Evolutionary conservation across 2,113 vertebrate genomes (phyloP), one percentile per base, ranked within the genome.

Genomic region (Gorilla gorilla): DNA sequence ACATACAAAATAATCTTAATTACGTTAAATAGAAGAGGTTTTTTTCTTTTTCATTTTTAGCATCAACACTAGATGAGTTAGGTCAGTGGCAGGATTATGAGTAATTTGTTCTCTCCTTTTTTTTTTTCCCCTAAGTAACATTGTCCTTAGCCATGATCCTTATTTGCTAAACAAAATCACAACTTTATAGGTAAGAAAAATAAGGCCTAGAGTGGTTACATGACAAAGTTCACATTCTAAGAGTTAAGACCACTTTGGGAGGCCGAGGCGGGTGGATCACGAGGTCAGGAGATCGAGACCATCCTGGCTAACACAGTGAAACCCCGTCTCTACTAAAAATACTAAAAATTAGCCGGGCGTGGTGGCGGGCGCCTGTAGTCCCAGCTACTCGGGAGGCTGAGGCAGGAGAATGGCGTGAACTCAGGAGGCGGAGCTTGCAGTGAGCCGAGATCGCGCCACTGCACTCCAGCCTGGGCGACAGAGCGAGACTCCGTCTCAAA

Each of bases 161-260:
- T 59, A 93, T 43, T 93, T 96, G 30, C 72, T 95, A 85, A 81
- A 89, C 8, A 84, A 68, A 61, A 83, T 59, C 50, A 85, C 55
- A 64, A 72, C 40, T 59, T 96, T 43, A 79, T 5, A 92, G 35
- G 5, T 68, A 86, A 94, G 48, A 94, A 96, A 89, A 89, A 8
- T 40, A 94, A 52, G 18, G 45, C 38, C 38, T 66, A 73, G 8
- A 76, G 22, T 25, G 17, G 5, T 90, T 88, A 91, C 83, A 80
- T 45, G 30, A 91, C n/a, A 92, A 73, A 79, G 43, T 57, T 68
- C 78, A 80, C 23, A 61, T 40, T 79, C 82, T 82, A 82, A 70
- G 18, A 76, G 8, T 55, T 93, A 72, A 43, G 76, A 48, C 18
- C n/a, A 89, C 91, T n/a, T n/a, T n/a, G n/a, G n/a, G n/a, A n/a